phyloP scores from a whole-genome alignment of 1,140 invertebrate species.

The Bombus terrestris region DNA sequence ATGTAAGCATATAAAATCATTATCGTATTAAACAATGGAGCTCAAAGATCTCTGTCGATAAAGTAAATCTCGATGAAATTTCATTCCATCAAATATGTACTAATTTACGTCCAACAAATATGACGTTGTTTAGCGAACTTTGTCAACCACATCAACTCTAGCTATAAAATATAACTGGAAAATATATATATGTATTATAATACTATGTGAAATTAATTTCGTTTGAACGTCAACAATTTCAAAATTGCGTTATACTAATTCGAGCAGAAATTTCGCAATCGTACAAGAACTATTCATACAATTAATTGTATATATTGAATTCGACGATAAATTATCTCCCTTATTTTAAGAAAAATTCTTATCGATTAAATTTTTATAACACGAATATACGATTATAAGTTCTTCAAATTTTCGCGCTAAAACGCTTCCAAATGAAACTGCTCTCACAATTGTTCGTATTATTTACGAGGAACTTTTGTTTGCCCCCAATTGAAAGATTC shows the following conservation, averaged over 20 bases:
- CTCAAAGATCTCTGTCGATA: not conserved
- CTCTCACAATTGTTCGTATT: not conserved
- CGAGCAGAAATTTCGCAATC: not conserved
- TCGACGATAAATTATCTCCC: not conserved
- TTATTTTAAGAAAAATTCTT: not conserved
- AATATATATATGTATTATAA: no score
- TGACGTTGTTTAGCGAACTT: not conserved
- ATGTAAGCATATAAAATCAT: constrained; percentile 39
- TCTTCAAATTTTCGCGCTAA: not conserved
- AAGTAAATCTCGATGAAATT: constrained; percentile 11
- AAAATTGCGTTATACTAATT: not conserved
- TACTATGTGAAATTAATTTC: not conserved
- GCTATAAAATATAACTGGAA: not conserved
- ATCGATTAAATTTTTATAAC: not conserved
- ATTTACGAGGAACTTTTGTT: not conserved
- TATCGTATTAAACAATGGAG: constrained; percentile 31
- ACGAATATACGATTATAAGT: not conserved
- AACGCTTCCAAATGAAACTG: not conserved
- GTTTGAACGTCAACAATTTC: no score
- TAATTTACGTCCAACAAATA: not conserved
- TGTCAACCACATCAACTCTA: not conserved
- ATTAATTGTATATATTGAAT: not conserved
- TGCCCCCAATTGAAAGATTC: not conserved
- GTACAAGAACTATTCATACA: not conserved
- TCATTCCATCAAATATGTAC: not conserved